Evolutionary conservation across 2,113 vertebrate genomes (phyloP), one percentile per base, ranked within the genome.

Genomic region (Gymnobelideus leadbeateri): DNA sequence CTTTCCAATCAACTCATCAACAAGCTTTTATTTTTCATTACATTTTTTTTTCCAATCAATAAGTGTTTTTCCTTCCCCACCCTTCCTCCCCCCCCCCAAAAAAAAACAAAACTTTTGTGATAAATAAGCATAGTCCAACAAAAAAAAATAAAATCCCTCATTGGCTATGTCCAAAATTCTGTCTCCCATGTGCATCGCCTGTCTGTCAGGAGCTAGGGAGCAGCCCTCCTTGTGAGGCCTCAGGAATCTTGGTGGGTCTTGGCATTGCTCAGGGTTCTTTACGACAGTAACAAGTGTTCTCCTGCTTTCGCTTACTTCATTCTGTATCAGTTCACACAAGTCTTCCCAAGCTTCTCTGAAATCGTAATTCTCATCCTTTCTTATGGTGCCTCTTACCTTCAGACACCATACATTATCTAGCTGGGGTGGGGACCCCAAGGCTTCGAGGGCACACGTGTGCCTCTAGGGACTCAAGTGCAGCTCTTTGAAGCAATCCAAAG

Each of bases 21-120:
- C 7, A 23, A 84, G 68, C 68, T 43, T 84, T 84, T 84, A 43
- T 84, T 84, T 77, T 84, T 43, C 19, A 84, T 84, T 23, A 84
- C 21, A 19, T 16, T 23, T 43, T 16, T 23, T 43, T 43, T 43
- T 21, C 16, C 37, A 77, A 19, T 21, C 7, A 77, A 84, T 21
- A 84, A 43, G 68, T 43, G 16, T 43, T 84, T 84, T 8, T 5
- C 14, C 1, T 7, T 31, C 11, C 31, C 68, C 16, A 7, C 1
- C 37, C 16, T 0, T 3, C 19, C 19, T 0, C 2, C 16, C 19
- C 7, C 19, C n/a, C 68, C n/a, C 1, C 6, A 23, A 84, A 84
- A 43, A 1, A 43, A 43, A n/a, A 7, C 37, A 3, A 68, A 68
- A 14, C 31, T 37, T 68, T 5, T 16, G 61, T 37, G 31, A 21